Evolutionary conservation across 2,797 vertebrate genomes (phyloP).

Genomic region (Channa striata): DNA sequence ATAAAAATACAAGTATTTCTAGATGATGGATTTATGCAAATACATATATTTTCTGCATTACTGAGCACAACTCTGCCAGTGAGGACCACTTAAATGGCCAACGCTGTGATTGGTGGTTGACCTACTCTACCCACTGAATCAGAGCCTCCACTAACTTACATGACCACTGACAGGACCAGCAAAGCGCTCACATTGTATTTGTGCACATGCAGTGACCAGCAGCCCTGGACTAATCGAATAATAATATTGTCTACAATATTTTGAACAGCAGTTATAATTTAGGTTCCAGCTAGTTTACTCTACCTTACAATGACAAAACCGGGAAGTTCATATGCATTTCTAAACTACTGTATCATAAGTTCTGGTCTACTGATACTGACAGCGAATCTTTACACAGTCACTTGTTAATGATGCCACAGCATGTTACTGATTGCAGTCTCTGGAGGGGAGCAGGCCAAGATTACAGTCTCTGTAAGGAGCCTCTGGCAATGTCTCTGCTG

Average conservation of each 20-base stretch:
- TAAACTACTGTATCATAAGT: conserved; percentile 38
- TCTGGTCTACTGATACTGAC: conserved; percentile 32
- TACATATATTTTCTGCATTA: neutral
- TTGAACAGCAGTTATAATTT: neutral
- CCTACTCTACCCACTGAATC: too few relatives aligned
- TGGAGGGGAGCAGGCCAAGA: conserved; percentile 67
- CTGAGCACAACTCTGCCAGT: neutral
- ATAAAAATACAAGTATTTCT: neutral
- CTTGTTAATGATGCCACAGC: conserved; percentile 76
- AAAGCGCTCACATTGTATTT: neutral
- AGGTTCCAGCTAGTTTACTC: neutral
- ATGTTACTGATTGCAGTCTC: conserved; percentile 78
- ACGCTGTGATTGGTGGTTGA: too few relatives aligned
- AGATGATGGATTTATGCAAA: neutral
- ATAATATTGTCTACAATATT: neutral
- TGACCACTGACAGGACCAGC: too few relatives aligned
- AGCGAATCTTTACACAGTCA: conserved; percentile 54
- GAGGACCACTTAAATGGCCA: too few relatives aligned
- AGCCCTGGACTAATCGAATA: neutral
- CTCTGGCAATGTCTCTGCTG: conserved; percentile 58
- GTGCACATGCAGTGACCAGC: neutral
- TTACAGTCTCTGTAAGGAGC: conserved; percentile 74
- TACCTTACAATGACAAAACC: conserved; percentile 7
- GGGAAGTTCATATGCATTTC: conserved; percentile 36
- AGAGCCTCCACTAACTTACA: neutral